Percentiles rank a stretch among this genome's conserved stretches.
Evolutionary conservation across 2,888 invertebrate species (phyloP).

Genomic region (Orchesella flavescens): DNA sequence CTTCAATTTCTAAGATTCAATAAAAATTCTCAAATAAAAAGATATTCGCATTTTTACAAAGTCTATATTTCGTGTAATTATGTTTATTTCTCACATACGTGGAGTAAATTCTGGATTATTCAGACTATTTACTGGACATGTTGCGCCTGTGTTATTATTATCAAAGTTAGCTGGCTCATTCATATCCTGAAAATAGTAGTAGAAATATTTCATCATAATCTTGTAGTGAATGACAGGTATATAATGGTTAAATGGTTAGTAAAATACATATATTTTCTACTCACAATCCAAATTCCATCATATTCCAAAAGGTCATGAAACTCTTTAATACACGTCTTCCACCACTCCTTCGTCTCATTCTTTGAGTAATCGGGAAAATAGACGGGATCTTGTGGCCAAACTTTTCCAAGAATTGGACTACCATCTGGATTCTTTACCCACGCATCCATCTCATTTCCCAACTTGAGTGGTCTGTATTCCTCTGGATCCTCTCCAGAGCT

Average conservation of each 20-base stretch:
- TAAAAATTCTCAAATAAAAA: too few species aligned
- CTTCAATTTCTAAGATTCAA: conserved; percentile 78
- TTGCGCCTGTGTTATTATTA: conserved; percentile 78
- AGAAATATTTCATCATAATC: too few species aligned
- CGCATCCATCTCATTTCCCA: conserved; percentile 71
- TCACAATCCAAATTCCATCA: conserved; percentile 71
- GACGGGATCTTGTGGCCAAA: conserved; percentile 67
- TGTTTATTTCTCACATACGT: too few species aligned
- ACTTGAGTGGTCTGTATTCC: conserved; percentile 54
- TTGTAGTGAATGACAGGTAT: too few species aligned
- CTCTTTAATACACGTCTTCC: conserved; percentile 66
- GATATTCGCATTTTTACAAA: too few species aligned
- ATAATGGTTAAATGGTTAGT: too few species aligned
- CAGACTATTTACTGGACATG: conserved; percentile 77
- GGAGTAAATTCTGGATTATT: conserved; percentile 82
- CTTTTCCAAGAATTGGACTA: conserved; percentile 61
- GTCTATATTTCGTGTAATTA: too few species aligned
- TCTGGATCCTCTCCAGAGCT: conserved; percentile 45
- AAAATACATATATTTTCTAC: too few species aligned
- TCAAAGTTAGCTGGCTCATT: conserved; percentile 90
- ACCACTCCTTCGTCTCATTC: conserved; percentile 66
- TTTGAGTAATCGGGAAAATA: conserved; percentile 71
- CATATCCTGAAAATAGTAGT: conserved; percentile 79
- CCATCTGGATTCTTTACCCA: conserved; percentile 69
- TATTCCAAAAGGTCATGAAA: conserved; percentile 68